Base-by-base conservation (phyloP, 2,888 invertebrate species). In the Drosophila picticornis region DNA sequence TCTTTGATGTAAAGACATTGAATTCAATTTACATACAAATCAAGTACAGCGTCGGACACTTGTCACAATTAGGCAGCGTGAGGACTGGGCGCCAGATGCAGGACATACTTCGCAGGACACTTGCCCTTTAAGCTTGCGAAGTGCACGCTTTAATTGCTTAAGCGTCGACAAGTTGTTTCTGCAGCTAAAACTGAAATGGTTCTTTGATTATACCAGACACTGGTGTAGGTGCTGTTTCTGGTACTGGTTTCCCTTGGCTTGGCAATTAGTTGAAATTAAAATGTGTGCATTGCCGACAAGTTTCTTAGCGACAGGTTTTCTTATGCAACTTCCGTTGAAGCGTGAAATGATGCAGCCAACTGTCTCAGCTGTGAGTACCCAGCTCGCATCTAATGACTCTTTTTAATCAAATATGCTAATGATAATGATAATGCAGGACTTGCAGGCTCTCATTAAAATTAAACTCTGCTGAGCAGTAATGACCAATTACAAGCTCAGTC, bases 391-490 rank as follows among this genome's bases (percentile, higher is more conserved):
- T 86, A 86, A 90, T 87, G 90, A 85, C 82, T 83, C 80, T 91
- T 85, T 90, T 90, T 90, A 89, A 90, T 90, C 89, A 90, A 91
- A 89, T 89, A 89, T 91, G 90, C 88, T 91, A 90, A 91, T 89
- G 88, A 82, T 91, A 89, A 90, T 91, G 88, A 82, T 81, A 83
- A 90, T 83, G 74, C 68, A 48, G 72, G 77, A 80, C 66, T 77
- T 76, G 67, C 48, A 51, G 65, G 52, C 69, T 75, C 65, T 69
- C 80, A 80, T 87, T 87, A 71, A 70, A 80, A 80, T 78, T 64
- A 78, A 65, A 80, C 72, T 75, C 61, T 59, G 31, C 61, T 34
- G n/a, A n/a, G 46, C 51, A 38, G 34, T 40, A 61, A 61, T 31
- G 66, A 34, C 19, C 72, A 66, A 51, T 48, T 56, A 27, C 40